phyloP scores from a whole-genome alignment of 30 jellyfish, hydroid and myxozoan genomes.

The Hydractinia symbiolongicarpus region DNA sequence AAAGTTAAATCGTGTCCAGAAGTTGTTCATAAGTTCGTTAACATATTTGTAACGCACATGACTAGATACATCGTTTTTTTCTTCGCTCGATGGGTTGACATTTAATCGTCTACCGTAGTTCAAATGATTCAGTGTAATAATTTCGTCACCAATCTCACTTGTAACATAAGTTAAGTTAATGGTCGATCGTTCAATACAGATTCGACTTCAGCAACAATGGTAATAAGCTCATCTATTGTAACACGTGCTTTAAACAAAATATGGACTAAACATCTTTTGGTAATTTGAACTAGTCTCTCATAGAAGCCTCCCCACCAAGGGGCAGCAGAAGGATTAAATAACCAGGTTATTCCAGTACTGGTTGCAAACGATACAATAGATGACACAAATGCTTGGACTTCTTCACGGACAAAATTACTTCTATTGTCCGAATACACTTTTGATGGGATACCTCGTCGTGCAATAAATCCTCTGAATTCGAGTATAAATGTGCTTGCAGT shows the following conservation, averaged over 20 bases:
- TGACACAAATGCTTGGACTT: background rate
- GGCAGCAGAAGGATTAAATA: constrained; percentile 18
- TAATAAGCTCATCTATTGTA: constrained; percentile 16
- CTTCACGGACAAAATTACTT: background rate
- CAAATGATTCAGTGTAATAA: constrained; percentile 27
- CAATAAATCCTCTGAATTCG: background rate
- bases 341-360: background rate
- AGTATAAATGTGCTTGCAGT: background rate
- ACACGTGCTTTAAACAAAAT: too few species aligned
- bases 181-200: constrained; percentile 25
- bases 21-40: too few species aligned
- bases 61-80: too few species aligned
- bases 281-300: constrained; percentile 28
- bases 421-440: background rate
- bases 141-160: constrained; percentile 18
- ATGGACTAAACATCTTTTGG: constrained; percentile 3
- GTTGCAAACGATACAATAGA: background rate
- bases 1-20: too few species aligned
- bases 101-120: too few species aligned
- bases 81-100: too few species aligned
- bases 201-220: constrained; percentile 29
- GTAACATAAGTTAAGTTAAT: constrained; percentile 29
- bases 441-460: constrained; percentile 2
- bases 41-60: too few species aligned
- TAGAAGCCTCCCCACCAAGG: constrained; percentile 46